A percentile compares a stretch with the other conserved stretches of the same genome.
Evolutionary conservation across 2,797 vertebrate species (phyloP).

Genomic region (Thripadectes ignobilis): DNA sequence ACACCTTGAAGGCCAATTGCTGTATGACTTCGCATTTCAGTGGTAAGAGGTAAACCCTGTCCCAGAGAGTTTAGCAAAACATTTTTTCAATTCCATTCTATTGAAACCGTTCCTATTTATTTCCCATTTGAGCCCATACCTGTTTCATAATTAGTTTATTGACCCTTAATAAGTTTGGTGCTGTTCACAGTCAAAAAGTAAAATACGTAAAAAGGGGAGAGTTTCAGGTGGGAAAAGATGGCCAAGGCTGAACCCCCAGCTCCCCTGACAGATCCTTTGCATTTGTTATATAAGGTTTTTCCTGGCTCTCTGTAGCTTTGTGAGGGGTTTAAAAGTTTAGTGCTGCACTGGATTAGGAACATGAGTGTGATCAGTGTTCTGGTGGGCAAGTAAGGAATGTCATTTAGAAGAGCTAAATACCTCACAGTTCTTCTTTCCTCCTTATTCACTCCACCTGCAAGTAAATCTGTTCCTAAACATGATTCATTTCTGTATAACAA

Average conservation of each 20-base stretch:
- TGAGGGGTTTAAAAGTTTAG: not conserved
- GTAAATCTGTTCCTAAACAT: conserved; percentile 31
- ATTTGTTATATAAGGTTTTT: not conserved
- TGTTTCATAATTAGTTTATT: not conserved
- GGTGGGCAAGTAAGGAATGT: not conserved
- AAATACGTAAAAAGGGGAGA: not conserved
- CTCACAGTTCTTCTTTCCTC: not conserved
- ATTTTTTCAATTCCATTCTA: not conserved
- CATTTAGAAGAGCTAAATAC: not conserved
- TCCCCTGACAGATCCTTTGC: not conserved
- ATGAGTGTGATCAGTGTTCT: not conserved
- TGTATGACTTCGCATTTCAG: not conserved
- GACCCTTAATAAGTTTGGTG: not conserved
- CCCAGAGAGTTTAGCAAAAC: not conserved
- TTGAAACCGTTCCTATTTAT: not conserved
- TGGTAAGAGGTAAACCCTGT: not conserved
- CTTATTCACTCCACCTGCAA: not conserved
- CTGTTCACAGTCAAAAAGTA: not conserved
- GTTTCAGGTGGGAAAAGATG: not conserved
- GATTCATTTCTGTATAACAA: conserved; percentile 61
- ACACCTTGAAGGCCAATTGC: not conserved
- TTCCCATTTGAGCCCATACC: not conserved
- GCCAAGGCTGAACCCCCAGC: not conserved
- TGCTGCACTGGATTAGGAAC: not conserved
- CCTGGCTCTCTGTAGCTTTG: not conserved